Percentiles rank a stretch among this genome's conserved stretches.
phyloP scores from a whole-genome alignment of 2,113 vertebrate species.

The Alces alces region DNA sequence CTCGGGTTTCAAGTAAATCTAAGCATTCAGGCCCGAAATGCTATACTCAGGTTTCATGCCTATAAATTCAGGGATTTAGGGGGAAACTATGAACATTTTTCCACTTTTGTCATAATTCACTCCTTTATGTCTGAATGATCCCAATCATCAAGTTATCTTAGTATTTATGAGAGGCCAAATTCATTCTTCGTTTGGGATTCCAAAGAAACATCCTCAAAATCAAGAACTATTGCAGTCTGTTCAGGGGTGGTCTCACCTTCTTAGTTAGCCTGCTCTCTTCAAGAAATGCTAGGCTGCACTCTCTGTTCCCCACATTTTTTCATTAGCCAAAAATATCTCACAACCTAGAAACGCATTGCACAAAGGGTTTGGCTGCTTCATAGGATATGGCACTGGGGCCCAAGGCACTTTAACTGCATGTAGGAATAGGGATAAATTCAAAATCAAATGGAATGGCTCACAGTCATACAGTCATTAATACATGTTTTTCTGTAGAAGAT shows the following conservation, averaged over 20 bases:
- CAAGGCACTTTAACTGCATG: background rate
- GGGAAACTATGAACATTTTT: background rate
- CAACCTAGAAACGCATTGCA: background rate
- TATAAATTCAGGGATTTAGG: background rate
- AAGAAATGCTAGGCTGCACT: background rate
- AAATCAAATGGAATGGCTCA: background rate
- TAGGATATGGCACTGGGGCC: background rate
- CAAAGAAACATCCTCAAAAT: background rate
- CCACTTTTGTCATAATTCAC: background rate
- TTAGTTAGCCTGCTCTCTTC: background rate
- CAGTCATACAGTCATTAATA: background rate
- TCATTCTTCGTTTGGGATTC: conserved; percentile 3
- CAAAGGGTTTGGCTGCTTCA: background rate
- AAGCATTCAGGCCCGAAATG: background rate
- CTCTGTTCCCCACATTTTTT: background rate
- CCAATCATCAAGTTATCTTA: background rate
- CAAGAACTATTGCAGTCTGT: background rate
- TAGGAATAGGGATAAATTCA: background rate
- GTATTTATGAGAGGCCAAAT: background rate
- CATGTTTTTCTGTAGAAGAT: background rate
- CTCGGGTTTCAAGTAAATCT: background rate
- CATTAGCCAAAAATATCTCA: background rate
- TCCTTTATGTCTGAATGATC: background rate
- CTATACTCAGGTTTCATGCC: background rate
- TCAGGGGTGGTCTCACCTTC: background rate